A percentile compares a stretch with the other conserved stretches of the same genome.
phyloP scores from a whole-genome alignment of 2,797 vertebrate species.

The Jordanella pulchra region DNA sequence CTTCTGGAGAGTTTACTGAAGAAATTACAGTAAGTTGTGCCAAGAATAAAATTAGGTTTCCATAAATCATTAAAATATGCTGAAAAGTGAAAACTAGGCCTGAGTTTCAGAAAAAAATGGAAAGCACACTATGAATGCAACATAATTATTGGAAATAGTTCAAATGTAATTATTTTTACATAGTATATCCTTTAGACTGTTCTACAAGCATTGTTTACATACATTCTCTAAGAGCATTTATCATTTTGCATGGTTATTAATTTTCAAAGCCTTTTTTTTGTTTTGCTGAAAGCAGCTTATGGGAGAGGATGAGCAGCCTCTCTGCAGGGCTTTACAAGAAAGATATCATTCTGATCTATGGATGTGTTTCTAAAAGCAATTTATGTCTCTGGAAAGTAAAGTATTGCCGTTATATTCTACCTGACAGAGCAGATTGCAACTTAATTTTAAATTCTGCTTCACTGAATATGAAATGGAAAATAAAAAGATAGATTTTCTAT shows the following conservation, averaged over 20 bases:
- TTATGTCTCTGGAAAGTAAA: slow-evolving; percentile 43
- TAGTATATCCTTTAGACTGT: slow-evolving; percentile 23
- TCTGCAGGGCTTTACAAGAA: slow-evolving; percentile 23
- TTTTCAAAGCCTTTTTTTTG: slow-evolving; percentile 26
- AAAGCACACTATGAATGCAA: background rate
- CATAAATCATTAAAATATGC: slow-evolving; percentile 22
- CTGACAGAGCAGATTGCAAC: slow-evolving; percentile 46
- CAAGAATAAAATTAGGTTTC: slow-evolving; percentile 21
- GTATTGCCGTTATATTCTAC: slow-evolving; percentile 51
- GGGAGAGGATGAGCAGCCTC: slow-evolving; percentile 12
- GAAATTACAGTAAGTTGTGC: slow-evolving; percentile 12
- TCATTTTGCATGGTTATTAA: slow-evolving; percentile 6
- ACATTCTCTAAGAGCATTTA: slow-evolving; percentile 6
- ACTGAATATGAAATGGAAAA: slow-evolving; percentile 45
- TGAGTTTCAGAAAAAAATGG: background rate
- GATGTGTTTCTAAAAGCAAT: slow-evolving; percentile 30
- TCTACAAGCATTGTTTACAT: slow-evolving; percentile 2
- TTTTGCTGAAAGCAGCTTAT: slow-evolving; percentile 22
- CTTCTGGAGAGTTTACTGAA: background rate
- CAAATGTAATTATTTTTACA: slow-evolving; percentile 8
- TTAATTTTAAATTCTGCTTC: slow-evolving; percentile 37
- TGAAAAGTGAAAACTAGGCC: slow-evolving; percentile 7
- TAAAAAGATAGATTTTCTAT: slow-evolving; percentile 48
- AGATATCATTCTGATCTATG: slow-evolving; percentile 31
- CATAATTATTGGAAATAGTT: background rate